These are phyloP conservation scores for Saxidomus purpurata DNA, from an alignment of 1,140 invertebrate species.

Conservation along the genomic window DNA sequence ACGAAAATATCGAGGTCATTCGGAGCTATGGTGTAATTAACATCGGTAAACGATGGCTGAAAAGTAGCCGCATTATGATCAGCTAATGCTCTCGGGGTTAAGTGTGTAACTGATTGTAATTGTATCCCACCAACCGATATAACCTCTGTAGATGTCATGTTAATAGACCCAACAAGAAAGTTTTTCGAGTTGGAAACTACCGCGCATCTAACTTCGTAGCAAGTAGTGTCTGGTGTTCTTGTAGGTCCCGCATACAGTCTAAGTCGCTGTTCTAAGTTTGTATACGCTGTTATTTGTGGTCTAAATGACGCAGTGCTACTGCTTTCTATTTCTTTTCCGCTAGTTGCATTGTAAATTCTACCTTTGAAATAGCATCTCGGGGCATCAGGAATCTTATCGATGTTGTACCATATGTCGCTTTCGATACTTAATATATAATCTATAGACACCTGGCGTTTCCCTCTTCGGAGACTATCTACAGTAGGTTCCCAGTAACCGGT, in stretches of 20 bases:
- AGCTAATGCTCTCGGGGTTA: neutral
- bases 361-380: conserved; percentile 41
- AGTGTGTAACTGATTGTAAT: neutral
- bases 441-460: neutral
- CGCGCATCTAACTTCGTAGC: conserved; percentile 8
- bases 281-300: conserved; percentile 30
- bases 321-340: neutral
- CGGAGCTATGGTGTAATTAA: neutral
- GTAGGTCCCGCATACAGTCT: conserved; percentile 3
- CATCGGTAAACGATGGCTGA: neutral
- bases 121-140: too few species aligned
- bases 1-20: neutral
- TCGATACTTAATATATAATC: neutral
- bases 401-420: neutral
- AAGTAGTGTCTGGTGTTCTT: neutral
- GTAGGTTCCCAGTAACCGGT: neutral
- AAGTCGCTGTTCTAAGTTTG: neutral
- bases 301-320: conserved; percentile 12
- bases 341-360: conserved; percentile 9
- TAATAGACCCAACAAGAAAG: neutral
- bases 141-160: too few species aligned
- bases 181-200: neutral
- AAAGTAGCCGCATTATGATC: neutral
- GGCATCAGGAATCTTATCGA: conserved; percentile 35
- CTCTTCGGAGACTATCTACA: neutral